Percentiles rank a stretch among this genome's conserved stretches.
Evolutionary conservation across 2,113 vertebrate species (phyloP).

Genomic region (Lanius ludovicianus): DNA sequence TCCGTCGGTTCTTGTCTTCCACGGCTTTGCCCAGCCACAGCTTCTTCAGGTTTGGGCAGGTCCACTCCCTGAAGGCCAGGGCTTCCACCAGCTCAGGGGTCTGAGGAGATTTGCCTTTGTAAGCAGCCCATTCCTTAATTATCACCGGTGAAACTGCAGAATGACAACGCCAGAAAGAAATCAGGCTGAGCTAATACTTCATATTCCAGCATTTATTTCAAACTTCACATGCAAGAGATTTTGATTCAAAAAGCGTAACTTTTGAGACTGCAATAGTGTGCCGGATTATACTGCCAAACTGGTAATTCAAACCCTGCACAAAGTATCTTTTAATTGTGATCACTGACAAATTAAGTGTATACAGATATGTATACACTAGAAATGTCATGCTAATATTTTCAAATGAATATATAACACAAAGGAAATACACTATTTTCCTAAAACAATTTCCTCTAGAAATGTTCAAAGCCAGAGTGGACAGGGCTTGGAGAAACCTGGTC

Average conservation of each 20-base stretch:
- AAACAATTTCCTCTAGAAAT: background rate
- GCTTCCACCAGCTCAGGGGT: constrained; percentile 95
- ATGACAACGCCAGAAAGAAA: background rate
- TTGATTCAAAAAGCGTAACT: background rate
- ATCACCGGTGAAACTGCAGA: constrained; percentile 85
- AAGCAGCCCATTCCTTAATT: constrained; percentile 96
- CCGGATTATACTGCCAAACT: background rate
- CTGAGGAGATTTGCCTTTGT: constrained; percentile 95
- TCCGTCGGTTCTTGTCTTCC: constrained; percentile 94
- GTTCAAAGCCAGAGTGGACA: background rate
- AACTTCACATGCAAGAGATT: background rate
- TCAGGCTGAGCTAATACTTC: background rate
- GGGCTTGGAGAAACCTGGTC: background rate
- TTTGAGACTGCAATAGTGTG: fast-evolving
- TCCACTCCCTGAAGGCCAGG: constrained; percentile 94
- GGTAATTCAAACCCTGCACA: background rate
- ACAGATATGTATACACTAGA: too few relatives aligned
- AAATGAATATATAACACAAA: background rate
- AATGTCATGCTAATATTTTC: background rate
- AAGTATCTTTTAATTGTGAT: background rate
- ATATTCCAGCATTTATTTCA: background rate
- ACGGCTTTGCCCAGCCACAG: constrained; percentile 94
- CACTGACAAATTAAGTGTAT: background rate
- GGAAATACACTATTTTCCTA: background rate
- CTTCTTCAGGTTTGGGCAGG: constrained; percentile 92